These are phyloP conservation scores for Aphelenchoides besseyi DNA, from an alignment of 1,140 invertebrate genomes.

Conservation along the genomic window DNA sequence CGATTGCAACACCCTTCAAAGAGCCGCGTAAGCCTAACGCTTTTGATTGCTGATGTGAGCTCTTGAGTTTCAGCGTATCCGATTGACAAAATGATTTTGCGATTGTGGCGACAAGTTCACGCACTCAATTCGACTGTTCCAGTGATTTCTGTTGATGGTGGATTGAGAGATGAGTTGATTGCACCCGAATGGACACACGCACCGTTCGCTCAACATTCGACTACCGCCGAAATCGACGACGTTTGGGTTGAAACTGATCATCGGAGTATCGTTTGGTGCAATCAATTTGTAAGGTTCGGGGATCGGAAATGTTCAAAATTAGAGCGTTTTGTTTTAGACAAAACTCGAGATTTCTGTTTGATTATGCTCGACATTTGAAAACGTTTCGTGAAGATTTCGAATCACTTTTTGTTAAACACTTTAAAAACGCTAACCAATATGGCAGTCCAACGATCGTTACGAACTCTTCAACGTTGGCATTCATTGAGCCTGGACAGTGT, in stretches of 20 bases:
- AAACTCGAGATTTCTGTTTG: constrained; percentile 43
- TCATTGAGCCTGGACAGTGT: neutral
- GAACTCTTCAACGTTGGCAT: neutral
- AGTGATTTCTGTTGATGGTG: constrained; percentile 44
- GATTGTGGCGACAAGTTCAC: constrained; percentile 39
- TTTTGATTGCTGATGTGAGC: neutral
- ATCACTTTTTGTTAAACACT: neutral
- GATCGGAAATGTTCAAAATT: neutral
- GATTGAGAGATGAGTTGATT: constrained; percentile 47
- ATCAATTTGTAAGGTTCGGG: constrained; percentile 50
- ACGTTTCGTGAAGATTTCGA: neutral
- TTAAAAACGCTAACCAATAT: neutral
- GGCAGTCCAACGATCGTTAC: neutral
- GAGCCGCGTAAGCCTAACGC: constrained; percentile 38
- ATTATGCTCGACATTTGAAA: constrained; percentile 29
- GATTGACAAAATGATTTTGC: constrained; percentile 36
- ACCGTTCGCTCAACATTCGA: constrained; percentile 22
- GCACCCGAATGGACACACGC: constrained; percentile 40
- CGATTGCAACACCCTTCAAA: constrained; percentile 40
- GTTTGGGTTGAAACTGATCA: constrained; percentile 54
- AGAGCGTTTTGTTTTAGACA: constrained; percentile 30
- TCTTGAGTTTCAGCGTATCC: constrained; percentile 29
- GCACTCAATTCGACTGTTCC: constrained; percentile 23
- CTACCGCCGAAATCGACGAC: constrained; percentile 39
- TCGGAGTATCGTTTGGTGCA: constrained; percentile 55